These are phyloP conservation scores for Macrobrachium rosenbergii DNA, from an alignment of 1,140 invertebrate species.

Conservation along the genomic window DNA sequence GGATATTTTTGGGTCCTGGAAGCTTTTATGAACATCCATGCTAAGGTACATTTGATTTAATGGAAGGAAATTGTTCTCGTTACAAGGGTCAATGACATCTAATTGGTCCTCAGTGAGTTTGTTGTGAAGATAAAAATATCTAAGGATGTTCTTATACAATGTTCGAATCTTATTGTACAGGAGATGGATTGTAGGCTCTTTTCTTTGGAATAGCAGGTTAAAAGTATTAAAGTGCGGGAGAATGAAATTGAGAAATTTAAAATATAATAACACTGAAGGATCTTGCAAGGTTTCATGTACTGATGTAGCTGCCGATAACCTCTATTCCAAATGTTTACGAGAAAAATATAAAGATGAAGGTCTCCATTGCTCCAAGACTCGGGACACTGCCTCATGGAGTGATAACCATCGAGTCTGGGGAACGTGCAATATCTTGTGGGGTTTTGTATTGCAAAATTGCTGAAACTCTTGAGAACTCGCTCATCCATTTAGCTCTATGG, in stretches of 20 bases:
- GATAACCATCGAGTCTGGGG: slow-evolving; percentile 7
- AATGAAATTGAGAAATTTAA: too few relatives aligned
- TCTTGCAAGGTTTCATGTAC: too few relatives aligned
- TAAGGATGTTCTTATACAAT: too few relatives aligned
- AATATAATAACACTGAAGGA: too few relatives aligned
- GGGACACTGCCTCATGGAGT: not conserved
- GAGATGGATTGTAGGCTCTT: not conserved
- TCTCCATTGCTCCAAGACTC: not conserved
- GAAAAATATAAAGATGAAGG: not conserved
- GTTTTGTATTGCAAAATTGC: not conserved
- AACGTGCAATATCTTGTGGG: slow-evolving; percentile 15
- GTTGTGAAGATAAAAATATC: not conserved
- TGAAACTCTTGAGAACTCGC: slow-evolving; percentile 16
- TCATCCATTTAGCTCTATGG: not conserved
- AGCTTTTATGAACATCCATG: not conserved
- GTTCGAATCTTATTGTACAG: not conserved
- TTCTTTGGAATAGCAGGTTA: too few relatives aligned
- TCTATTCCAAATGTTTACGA: too few relatives aligned
- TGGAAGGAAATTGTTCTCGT: too few relatives aligned
- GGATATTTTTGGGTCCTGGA: not conserved
- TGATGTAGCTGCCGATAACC: too few relatives aligned
- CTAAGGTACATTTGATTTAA: not conserved
- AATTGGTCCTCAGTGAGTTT: not conserved
- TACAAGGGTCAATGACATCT: too few relatives aligned
- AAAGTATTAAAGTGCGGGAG: too few relatives aligned